Conservation (phyloP, 2,113 vertebrate genomes). For the Pyxicephalus adspersus region DNA sequence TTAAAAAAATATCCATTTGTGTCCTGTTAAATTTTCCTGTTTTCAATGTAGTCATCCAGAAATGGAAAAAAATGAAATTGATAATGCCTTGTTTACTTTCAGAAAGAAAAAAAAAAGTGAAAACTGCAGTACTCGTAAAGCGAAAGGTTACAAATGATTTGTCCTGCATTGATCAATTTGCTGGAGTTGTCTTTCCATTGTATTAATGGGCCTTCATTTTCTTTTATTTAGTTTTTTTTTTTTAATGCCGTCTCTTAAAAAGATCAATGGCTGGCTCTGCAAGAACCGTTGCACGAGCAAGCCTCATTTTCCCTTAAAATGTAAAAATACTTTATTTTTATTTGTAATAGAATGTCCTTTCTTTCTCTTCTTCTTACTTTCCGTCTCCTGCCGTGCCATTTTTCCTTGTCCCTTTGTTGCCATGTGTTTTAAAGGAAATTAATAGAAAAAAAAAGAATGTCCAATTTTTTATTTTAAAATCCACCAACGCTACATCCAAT, state of each 20-base stretch:
- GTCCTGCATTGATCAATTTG: constrained; percentile 79
- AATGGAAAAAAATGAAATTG: constrained; percentile 67
- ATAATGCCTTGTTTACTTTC: constrained; percentile 71
- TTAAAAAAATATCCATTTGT: constrained; percentile 61
- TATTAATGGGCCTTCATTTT: constrained; percentile 84
- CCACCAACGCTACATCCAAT: constrained; percentile 67
- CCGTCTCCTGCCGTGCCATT: constrained; percentile 65
- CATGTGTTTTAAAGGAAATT: constrained; percentile 70
- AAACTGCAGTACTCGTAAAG: constrained; percentile 70
- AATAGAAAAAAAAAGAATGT: constrained; percentile 60
- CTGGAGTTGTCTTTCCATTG: constrained; percentile 75
- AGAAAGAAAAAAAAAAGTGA: constrained; percentile 57
- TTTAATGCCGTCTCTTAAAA: constrained; percentile 74
- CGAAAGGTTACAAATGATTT: constrained; percentile 80
- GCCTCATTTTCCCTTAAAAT: constrained; percentile 77
- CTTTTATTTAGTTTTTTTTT: constrained; percentile 71
- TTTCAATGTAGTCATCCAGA: constrained; percentile 66
- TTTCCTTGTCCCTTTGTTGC: constrained; percentile 59
- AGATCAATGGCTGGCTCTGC: constrained; percentile 79
- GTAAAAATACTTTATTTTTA: constrained; percentile 79
- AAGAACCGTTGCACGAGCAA: constrained; percentile 72
- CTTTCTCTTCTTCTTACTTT: constrained; percentile 66
- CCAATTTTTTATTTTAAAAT: constrained; percentile 70
- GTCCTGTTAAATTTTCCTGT: constrained; percentile 70
- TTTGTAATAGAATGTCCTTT: constrained; percentile 76